Evolutionary conservation across 2,888 invertebrate genomes (phyloP).

Genomic region (Trichogramma evanescens): DNA sequence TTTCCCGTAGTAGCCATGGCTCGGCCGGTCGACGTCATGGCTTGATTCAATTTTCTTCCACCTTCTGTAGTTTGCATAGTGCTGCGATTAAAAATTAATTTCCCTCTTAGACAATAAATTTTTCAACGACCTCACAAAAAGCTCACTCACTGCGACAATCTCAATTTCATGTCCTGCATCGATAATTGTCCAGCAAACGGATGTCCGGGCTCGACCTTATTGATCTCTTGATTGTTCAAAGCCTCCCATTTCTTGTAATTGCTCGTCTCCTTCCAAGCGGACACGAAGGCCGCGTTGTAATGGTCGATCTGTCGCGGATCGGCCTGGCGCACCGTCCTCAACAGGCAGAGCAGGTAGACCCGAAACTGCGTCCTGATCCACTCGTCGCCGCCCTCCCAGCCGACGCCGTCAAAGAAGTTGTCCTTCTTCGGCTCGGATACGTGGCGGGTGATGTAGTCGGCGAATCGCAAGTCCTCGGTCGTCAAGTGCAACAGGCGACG

Average conservation of each 20-base stretch:
- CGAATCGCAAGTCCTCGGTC: conserved; percentile 92
- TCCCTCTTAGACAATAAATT: neutral
- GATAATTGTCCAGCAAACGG: conserved; percentile 92
- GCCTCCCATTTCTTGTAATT: conserved; percentile 82
- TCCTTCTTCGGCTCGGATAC: conserved; percentile 59
- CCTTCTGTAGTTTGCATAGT: conserved; percentile 92
- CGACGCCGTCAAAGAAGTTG: conserved; percentile 65
- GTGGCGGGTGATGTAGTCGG: conserved; percentile 81
- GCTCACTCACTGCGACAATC: conserved; percentile 76
- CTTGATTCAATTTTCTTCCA: conserved; percentile 87
- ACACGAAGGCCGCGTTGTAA: conserved; percentile 78
- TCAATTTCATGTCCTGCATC: conserved; percentile 87
- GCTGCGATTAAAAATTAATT: conserved; percentile 49
- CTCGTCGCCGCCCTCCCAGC: conserved; percentile 89
- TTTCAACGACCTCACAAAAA: neutral
- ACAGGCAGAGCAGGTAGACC: conserved; percentile 72
- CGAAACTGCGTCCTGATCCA: conserved; percentile 95
- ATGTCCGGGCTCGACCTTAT: conserved; percentile 64
- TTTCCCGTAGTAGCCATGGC: conserved; percentile 76
- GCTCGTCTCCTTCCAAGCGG: conserved; percentile 79
- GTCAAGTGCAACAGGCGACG: conserved; percentile 79
- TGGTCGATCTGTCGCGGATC: conserved; percentile 77
- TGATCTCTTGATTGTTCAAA: conserved; percentile 45
- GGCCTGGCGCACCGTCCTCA: conserved; percentile 71
- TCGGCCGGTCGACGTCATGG: conserved; percentile 83